Evolutionary conservation across 2,113 vertebrate species (phyloP).

Genomic region (Bathybates hornii): DNA sequence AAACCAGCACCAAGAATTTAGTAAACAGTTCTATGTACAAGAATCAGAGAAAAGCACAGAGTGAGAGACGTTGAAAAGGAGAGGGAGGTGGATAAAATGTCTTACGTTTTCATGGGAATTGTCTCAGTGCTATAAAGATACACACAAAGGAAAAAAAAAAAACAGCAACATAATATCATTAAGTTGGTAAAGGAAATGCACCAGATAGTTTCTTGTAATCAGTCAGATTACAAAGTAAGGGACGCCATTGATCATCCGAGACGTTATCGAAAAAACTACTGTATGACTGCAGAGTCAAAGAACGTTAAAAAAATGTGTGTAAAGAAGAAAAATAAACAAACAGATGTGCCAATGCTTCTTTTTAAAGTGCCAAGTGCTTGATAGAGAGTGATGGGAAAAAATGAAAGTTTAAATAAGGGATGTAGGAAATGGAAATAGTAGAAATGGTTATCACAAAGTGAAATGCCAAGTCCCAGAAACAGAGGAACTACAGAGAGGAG

Average conservation of each 20-base stretch:
- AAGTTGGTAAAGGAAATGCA: slow-evolving; percentile 32
- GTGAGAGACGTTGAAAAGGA: background rate
- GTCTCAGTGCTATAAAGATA: slow-evolving; percentile 83
- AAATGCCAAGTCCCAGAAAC: slow-evolving; percentile 96
- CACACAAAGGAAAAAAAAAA: slow-evolving; percentile 50
- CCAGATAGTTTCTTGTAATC: slow-evolving; percentile 6
- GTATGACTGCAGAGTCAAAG: background rate
- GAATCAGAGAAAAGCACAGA: slow-evolving; percentile 42
- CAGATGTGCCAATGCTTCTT: slow-evolving; percentile 22
- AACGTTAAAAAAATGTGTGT: background rate
- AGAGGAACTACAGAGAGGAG: slow-evolving; percentile 83
- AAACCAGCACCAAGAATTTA: slow-evolving; percentile 70
- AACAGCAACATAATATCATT: slow-evolving; percentile 53
- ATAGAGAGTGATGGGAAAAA: slow-evolving; percentile 38
- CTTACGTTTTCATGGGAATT: slow-evolving; percentile 89
- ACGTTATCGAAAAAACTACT: slow-evolving; percentile 1
- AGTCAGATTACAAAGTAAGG: background rate
- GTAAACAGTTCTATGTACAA: slow-evolving; percentile 67
- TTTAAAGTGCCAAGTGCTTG: slow-evolving; percentile 76
- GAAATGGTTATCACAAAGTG: slow-evolving; percentile 96
- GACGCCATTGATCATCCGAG: slow-evolving; percentile 7
- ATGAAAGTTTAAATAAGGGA: slow-evolving; percentile 1
- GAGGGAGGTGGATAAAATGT: slow-evolving; percentile 52
- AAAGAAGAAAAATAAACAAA: background rate
- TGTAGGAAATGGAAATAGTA: slow-evolving; percentile 75